These are phyloP conservation scores for Geococcyx californianus DNA, from an alignment of 2,113 vertebrate species.

Conservation along the genomic window DNA sequence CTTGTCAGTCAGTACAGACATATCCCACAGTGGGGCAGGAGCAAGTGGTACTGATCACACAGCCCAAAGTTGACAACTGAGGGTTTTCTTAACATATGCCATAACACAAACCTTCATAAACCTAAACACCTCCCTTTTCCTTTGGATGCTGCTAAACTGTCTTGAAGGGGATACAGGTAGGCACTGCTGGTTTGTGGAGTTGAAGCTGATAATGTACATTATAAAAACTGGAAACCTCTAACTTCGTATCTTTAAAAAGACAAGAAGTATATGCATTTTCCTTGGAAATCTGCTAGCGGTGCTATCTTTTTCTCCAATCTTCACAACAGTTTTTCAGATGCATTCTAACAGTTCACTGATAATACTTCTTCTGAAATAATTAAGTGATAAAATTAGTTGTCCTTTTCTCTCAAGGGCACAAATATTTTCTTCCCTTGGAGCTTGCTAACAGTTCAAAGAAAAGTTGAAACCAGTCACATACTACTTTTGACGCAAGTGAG, in stretches of 20 bases:
- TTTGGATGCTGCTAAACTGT: background rate
- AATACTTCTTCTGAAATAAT: constrained; percentile 26
- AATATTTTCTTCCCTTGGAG: background rate
- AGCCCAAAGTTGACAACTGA: background rate
- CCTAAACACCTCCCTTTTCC: background rate
- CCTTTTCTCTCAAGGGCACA: constrained; percentile 19
- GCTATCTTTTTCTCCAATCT: background rate
- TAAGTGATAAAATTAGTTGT: constrained; percentile 21
- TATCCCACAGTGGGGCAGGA: fast-evolving
- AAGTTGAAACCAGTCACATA: background rate
- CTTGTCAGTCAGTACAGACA: background rate
- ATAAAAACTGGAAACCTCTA: background rate
- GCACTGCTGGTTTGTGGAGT: background rate
- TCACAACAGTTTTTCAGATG: background rate
- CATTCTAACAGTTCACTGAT: background rate
- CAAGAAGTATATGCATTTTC: background rate
- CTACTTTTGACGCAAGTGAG: background rate
- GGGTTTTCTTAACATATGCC: background rate
- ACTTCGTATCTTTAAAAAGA: background rate
- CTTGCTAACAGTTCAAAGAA: background rate
- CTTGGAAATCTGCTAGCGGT: background rate
- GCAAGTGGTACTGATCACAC: fast-evolving
- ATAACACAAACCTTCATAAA: background rate
- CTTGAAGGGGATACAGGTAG: background rate
- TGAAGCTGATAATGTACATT: background rate